These are phyloP conservation scores for Hippocampus guttulatus DNA, from an alignment of 2,113 vertebrate species.

Conservation along the genomic window DNA sequence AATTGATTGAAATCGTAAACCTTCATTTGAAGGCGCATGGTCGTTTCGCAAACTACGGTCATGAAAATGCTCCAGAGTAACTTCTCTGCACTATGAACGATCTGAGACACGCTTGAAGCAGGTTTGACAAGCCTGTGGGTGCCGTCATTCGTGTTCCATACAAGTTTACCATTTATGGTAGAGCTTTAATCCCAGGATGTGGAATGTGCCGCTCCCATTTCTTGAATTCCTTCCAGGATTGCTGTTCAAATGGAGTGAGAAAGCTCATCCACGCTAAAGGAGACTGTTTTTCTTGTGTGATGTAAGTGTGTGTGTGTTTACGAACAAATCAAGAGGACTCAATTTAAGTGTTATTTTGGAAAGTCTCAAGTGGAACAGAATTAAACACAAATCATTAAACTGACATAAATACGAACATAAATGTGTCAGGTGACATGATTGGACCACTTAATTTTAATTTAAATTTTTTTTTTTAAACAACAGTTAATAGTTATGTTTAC, in stretches of 20 bases:
- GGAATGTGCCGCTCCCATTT: conserved; percentile 75
- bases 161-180: conserved; percentile 78
- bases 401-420: background rate
- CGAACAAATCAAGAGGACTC: background rate
- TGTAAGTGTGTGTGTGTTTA: conserved; percentile 7
- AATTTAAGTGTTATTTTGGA: background rate
- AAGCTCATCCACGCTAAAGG: background rate
- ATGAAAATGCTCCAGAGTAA: conserved; percentile 27
- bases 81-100: background rate
- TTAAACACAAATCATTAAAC: background rate
- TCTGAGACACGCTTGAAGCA: conserved; percentile 33
- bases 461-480: too few species aligned
- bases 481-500: too few species aligned
- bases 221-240: conserved; percentile 61
- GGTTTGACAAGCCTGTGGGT: conserved; percentile 48
- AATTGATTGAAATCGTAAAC: background rate
- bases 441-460: too few species aligned
- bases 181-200: conserved; percentile 73
- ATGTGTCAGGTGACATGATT: too few species aligned
- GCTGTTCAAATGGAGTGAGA: conserved; percentile 37
- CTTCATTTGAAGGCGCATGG: background rate
- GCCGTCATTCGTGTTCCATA: conserved; percentile 68
- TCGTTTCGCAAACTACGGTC: background rate
- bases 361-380: conserved; percentile 1
- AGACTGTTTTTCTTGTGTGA: conserved; percentile 5